Percentiles rank a stretch among this genome's conserved stretches.
These are phyloP conservation scores for Alces alces DNA, from an alignment of 2,113 vertebrate genomes.

Conservation along the genomic window DNA sequence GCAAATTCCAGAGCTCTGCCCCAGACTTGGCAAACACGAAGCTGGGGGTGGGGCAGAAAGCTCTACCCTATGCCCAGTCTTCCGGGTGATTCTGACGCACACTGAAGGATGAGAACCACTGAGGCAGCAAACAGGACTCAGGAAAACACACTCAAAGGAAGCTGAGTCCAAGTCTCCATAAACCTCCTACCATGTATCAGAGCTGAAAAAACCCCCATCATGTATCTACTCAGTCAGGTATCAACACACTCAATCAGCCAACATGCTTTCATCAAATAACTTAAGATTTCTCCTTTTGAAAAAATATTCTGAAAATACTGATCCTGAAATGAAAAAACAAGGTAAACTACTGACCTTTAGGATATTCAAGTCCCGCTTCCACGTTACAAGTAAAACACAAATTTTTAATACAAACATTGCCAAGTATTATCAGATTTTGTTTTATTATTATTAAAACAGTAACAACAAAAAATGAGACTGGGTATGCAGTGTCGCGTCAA, in stretches of 20 bases:
- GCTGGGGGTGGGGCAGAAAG: neutral
- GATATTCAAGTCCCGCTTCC: neutral
- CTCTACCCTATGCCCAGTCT: neutral
- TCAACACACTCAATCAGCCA: neutral
- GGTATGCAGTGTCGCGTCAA: neutral
- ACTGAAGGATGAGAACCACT: neutral
- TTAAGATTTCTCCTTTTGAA: neutral
- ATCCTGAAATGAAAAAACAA: neutral
- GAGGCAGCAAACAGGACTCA: neutral
- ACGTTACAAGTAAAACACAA: neutral
- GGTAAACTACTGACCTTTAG: neutral
- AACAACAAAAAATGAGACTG: neutral
- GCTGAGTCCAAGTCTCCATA: neutral
- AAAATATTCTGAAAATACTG: neutral
- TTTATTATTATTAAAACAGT: neutral
- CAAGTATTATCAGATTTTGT: neutral
- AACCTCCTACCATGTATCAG: neutral
- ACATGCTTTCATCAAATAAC: neutral
- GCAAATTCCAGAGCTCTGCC: neutral
- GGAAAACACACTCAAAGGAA: neutral
- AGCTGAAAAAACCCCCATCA: neutral
- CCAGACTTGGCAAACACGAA: neutral
- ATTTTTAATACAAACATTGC: neutral
- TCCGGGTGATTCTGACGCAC: neutral
- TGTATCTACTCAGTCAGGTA: neutral